Evolutionary conservation across 2,888 invertebrate genomes (phyloP).

Genomic region (Himalopsyche anomala): DNA sequence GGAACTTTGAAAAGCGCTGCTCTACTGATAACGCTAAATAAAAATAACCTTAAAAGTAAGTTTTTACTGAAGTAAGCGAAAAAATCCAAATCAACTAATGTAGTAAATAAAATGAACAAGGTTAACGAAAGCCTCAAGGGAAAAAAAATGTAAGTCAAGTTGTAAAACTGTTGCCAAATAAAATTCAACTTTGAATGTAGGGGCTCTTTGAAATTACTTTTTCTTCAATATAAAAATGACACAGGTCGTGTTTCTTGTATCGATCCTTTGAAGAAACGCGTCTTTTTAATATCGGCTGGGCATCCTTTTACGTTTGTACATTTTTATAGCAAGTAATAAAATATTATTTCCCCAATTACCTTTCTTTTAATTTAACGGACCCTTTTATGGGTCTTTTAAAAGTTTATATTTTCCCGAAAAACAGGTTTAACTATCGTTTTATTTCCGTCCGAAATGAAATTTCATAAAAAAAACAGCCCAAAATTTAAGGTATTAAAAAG

Average conservation of each 20-base stretch:
- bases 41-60: background rate
- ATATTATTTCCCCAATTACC: constrained; percentile 6
- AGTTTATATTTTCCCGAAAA: background rate
- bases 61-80: background rate
- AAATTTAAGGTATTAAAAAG: too few species aligned
- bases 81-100: background rate
- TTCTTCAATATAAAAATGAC: background rate
- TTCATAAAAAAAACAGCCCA: too few species aligned
- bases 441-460: too few species aligned
- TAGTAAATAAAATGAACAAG: constrained; percentile 14
- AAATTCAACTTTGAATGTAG: constrained; percentile 4
- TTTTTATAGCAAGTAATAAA: constrained; percentile 17
- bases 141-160: background rate
- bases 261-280: background rate
- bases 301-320: constrained; percentile 8
- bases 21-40: background rate
- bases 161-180: background rate
- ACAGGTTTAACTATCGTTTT: too few species aligned
- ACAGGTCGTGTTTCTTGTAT: background rate
- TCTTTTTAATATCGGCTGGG: constrained; percentile 5
- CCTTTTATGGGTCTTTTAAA: constrained; percentile 8
- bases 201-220: constrained; percentile 26
- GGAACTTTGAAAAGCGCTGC: background rate
- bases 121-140: background rate
- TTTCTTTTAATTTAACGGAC: background rate